phyloP scores from a whole-genome alignment of 2,797 vertebrate species.

The Pseudomugil tenellus region DNA sequence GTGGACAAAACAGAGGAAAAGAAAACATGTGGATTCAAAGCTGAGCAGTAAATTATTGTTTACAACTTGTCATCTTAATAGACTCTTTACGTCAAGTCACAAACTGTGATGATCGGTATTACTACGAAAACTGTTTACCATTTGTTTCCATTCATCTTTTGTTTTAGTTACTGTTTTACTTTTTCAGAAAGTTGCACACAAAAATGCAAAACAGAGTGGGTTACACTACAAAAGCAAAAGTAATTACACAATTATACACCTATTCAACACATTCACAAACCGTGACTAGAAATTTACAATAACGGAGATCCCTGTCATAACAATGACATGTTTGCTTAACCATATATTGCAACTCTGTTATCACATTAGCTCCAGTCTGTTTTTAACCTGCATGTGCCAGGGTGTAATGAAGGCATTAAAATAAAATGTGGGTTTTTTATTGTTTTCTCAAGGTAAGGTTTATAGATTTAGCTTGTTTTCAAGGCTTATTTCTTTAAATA shows the following conservation, averaged over 20 bases:
- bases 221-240: constrained; percentile 6
- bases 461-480: not conserved
- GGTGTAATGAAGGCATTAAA: constrained; percentile 7
- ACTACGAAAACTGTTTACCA: constrained; percentile 51
- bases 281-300: constrained; percentile 19
- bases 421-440: not conserved
- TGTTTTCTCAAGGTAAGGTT: not conserved
- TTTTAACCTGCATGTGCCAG: constrained; percentile 15
- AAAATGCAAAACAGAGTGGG: not conserved
- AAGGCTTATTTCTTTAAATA: not conserved
- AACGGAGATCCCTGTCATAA: constrained; percentile 18
- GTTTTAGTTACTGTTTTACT: not conserved
- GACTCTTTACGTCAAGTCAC: constrained; percentile 68
- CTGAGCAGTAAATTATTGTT: constrained; percentile 79
- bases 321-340: constrained; percentile 31
- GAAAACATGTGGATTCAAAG: constrained; percentile 76
- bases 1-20: constrained; percentile 54
- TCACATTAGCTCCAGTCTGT: constrained; percentile 14
- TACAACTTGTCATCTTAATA: constrained; percentile 63
- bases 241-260: constrained; percentile 8
- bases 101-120: constrained; percentile 53
- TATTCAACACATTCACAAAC: constrained; percentile 19
- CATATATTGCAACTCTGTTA: constrained; percentile 3
- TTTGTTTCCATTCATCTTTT: constrained; percentile 22
- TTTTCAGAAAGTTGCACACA: not conserved